Evolutionary conservation across 2,888 invertebrate genomes (phyloP).

Genomic region (Troides oblongomaculatus): DNA sequence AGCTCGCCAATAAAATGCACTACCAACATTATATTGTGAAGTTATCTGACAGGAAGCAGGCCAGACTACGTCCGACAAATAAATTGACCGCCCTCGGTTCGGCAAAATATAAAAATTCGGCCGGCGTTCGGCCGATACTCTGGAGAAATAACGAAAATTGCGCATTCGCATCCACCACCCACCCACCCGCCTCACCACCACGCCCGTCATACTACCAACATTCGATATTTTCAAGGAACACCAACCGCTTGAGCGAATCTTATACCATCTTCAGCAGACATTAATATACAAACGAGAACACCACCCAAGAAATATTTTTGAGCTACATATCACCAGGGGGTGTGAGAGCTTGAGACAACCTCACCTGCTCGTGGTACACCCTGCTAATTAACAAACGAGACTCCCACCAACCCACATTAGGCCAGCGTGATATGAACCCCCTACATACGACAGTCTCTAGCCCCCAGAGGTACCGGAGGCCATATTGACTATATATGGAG

Average conservation of each 20-base stretch:
- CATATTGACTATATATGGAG: too few relatives aligned
- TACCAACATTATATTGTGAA: conserved; percentile 35
- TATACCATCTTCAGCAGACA: neutral
- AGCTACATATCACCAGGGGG: too few relatives aligned
- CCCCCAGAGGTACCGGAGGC: too few relatives aligned
- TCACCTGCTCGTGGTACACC: too few relatives aligned
- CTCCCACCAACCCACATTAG: too few relatives aligned
- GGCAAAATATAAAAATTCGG: conserved; percentile 42
- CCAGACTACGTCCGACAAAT: conserved; percentile 39
- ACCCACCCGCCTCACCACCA: too few relatives aligned
- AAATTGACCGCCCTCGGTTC: conserved; percentile 42
- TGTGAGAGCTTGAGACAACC: too few relatives aligned
- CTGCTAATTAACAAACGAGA: too few relatives aligned
- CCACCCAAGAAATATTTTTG: too few relatives aligned
- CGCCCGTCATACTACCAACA: conserved; percentile 1
- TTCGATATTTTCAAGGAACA: conserved; percentile 12
- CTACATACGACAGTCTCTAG: too few relatives aligned
- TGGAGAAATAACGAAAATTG: conserved; percentile 29
- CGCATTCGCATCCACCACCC: conserved; percentile 1
- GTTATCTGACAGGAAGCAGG: conserved; percentile 41
- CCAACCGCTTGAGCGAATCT: neutral
- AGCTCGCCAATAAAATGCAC: conserved; percentile 21
- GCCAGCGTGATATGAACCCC: too few relatives aligned
- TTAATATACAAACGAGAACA: too few relatives aligned
- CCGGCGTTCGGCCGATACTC: conserved; percentile 37